Percentiles rank a stretch among this genome's conserved stretches.
Conservation (phyloP, 2,113 vertebrate genomes). For the Oreochromis aureus region DNA sequence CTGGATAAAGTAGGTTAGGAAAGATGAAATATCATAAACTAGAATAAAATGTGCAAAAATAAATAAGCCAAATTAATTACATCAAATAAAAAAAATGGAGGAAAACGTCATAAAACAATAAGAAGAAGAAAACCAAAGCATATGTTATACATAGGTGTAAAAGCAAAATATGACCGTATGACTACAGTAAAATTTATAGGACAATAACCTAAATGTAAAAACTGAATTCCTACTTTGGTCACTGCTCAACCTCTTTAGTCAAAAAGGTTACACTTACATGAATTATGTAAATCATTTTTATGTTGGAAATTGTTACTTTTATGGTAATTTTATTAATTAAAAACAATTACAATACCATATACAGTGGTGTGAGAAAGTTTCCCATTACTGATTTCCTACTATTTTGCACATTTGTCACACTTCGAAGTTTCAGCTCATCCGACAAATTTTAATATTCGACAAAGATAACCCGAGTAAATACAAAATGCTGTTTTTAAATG, state of each 20-base stretch:
- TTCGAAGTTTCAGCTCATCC: too few species aligned
- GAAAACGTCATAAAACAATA: neutral
- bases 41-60: neutral
- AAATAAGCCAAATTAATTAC: neutral
- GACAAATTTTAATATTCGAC: too few species aligned
- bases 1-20: neutral
- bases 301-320: neutral
- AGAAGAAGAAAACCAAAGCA: fast-evolving
- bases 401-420: too few species aligned
- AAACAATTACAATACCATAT: neutral
- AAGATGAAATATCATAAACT: neutral
- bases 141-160: neutral
- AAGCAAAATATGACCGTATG: neutral
- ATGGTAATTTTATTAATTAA: neutral
- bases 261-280: neutral
- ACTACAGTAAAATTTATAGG: neutral
- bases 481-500: too few species aligned
- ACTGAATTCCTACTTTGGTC: neutral
- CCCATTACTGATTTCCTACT: too few species aligned
- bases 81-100: neutral
- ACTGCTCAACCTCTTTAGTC: neutral
- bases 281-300: neutral
- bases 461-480: too few species aligned
- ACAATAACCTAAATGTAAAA: neutral
- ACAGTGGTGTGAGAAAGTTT: neutral